phyloP scores from a whole-genome alignment of 2,113 vertebrate genomes.

The Nestor notabilis region DNA sequence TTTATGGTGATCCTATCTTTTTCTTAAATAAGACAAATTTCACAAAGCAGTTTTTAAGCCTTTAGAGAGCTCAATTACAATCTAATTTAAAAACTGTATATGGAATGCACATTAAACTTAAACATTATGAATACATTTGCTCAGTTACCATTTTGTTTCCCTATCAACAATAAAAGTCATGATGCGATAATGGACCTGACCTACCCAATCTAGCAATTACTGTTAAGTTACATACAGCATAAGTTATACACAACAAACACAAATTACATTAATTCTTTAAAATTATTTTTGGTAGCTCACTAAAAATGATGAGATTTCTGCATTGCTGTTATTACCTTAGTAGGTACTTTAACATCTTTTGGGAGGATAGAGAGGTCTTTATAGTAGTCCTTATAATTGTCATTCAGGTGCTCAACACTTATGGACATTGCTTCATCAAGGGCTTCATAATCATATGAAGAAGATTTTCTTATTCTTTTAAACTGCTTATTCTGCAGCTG shows the following conservation, averaged over 20 bases:
- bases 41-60: neutral
- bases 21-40: neutral
- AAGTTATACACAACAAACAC: neutral
- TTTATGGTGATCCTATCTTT: neutral
- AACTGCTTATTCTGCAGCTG: constrained; percentile 93
- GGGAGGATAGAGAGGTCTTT: constrained; percentile 89
- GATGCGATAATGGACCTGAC: neutral
- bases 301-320: neutral
- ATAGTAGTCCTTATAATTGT: constrained; percentile 85
- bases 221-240: neutral
- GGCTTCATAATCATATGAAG: constrained; percentile 96
- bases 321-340: constrained; percentile 80
- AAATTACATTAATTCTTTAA: neutral
- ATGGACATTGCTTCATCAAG: constrained; percentile 98
- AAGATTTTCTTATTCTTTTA: constrained; percentile 93
- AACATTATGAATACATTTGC: neutral
- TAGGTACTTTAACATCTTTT: constrained; percentile 93
- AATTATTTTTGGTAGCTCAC: neutral
- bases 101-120: neutral
- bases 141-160: neutral
- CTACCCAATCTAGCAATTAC: neutral
- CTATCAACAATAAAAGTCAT: neutral
- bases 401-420: constrained; percentile 89
- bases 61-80: neutral
- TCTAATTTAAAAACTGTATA: neutral